Conservation (phyloP, 2,888 invertebrate species). For the Eupithecia subumbrata region DNA sequence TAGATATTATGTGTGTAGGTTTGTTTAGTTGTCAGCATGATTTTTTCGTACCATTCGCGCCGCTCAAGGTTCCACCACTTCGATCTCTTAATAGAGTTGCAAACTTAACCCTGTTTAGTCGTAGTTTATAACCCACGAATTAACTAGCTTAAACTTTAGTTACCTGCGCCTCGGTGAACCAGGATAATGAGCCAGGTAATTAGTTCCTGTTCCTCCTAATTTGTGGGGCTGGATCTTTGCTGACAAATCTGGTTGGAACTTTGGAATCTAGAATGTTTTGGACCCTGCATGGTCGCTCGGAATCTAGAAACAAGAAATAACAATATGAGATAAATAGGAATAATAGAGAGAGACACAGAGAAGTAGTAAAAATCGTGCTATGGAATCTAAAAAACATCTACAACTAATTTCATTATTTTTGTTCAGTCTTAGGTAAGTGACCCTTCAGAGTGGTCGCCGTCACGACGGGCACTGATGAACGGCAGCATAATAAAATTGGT, state of each 20-base stretch:
- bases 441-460: not conserved
- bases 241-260: not conserved
- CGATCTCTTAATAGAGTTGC: constrained; percentile 16
- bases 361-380: too few species aligned
- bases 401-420: too few species aligned
- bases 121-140: constrained; percentile 38
- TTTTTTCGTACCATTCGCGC: not conserved
- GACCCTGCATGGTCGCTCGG: too few species aligned
- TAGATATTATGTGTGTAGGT: too few species aligned
- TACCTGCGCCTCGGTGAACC: constrained; percentile 31
- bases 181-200: constrained; percentile 43
- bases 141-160: constrained; percentile 39
- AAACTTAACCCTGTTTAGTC: constrained; percentile 32
- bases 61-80: not conserved
- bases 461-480: not conserved
- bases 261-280: not conserved
- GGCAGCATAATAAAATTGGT: too few species aligned
- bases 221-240: constrained; percentile 31
- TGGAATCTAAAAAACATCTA: too few species aligned
- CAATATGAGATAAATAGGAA: not conserved
- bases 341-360: not conserved
- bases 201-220: constrained; percentile 34
- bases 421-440: not conserved
- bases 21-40: too few species aligned
- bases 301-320: not conserved